phyloP scores from a whole-genome alignment of 2,113 vertebrate genomes.

The Silurus meridionalis region DNA sequence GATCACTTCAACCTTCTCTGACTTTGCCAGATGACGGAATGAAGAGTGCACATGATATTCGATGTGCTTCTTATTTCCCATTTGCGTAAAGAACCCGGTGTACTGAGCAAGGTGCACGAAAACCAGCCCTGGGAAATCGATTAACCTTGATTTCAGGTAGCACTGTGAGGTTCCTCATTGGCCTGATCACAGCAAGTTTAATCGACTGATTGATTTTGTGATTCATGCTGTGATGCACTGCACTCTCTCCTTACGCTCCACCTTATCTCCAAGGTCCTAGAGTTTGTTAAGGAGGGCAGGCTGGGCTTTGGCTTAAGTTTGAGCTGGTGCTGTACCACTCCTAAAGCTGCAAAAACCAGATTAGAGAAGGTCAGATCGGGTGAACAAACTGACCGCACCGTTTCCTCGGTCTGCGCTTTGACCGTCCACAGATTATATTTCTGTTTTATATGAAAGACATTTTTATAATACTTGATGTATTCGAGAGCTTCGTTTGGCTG shows the following conservation, averaged over 20 bases:
- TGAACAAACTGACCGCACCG: background rate
- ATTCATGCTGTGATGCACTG: background rate
- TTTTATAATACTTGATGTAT: background rate
- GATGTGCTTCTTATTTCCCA: conserved; percentile 5
- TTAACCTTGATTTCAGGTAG: background rate
- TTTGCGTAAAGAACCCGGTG: background rate
- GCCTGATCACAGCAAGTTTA: background rate
- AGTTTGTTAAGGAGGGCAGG: background rate
- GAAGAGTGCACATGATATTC: background rate
- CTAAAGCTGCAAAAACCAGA: conserved; percentile 47
- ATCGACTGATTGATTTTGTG: background rate
- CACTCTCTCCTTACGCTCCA: background rate
- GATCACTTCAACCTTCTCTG: background rate
- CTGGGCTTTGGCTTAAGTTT: background rate
- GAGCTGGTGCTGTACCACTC: conserved; percentile 9
- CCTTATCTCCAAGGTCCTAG: conserved; percentile 22
- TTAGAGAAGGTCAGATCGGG: conserved; percentile 37
- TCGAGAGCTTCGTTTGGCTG: background rate
- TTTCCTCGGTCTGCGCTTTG: background rate
- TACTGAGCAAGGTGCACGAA: background rate
- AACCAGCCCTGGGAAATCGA: background rate
- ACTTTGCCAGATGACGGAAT: background rate
- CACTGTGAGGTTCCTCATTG: background rate
- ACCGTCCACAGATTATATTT: background rate
- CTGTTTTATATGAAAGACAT: background rate